Base-by-base conservation (phyloP, 2,797 vertebrate genomes). In the Dallia pectoralis region DNA sequence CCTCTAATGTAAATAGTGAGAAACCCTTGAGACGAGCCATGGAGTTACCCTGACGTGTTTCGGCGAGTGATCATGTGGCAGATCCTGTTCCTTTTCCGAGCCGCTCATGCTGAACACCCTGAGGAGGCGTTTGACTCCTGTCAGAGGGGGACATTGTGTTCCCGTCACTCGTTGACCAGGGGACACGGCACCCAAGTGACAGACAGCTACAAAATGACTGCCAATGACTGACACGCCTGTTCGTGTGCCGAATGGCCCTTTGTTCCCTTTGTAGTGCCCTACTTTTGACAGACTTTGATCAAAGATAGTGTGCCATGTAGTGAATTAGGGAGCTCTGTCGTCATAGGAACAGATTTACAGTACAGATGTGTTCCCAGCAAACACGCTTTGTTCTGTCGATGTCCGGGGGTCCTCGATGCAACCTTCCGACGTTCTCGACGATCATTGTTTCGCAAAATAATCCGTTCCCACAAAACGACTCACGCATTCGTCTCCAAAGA, bases 11-110 rank as follows among this genome's bases (percentile, higher is more conserved):
- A 16, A 16, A 22, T 47, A 82, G 85, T 83, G 74, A 72, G 72
- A 75, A 53, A 40, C 36, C 48, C 1, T 36, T 32, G 25, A 81
- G 79, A 88, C 77, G 86, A 85, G 86, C 84, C 53, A n/a, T 44
- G 4, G 7, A n/a, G 16, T 65, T 73, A 62, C 69, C 87, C 77
- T 86, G 32, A 64, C 25, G 30, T 64, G 71, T 11, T 48, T 73
- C 36, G 18, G 44, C 64, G 18, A 61, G 4, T 16, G 2, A 25
- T 18, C 48, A 12, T 33, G 15, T 33, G 15, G 29, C 6, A 16
- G 48, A 53, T 53, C 51, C 16, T 19, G n/a, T n/a, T 51, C 19
- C 18, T n/a, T 56, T 5, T 69, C 9, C 6, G 47, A 67, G 61
- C 29, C 22, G 71, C 33, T 27, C 40, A n/a, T 19, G 67, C 59